phyloP scores from a whole-genome alignment of 1,140 invertebrate species.

The Centruroides vittatus region DNA sequence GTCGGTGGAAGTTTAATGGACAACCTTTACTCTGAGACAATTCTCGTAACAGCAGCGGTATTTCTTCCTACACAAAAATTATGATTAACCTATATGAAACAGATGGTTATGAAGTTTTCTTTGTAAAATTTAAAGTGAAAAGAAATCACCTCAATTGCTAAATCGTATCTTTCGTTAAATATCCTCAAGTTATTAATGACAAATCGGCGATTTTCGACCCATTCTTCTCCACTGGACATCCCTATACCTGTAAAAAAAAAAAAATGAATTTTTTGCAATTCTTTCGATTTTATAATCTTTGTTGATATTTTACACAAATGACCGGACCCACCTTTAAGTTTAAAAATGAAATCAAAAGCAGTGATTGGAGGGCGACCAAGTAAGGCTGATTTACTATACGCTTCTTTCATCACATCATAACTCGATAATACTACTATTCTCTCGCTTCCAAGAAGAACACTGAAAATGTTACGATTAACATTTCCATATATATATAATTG shows the following conservation, averaged over 20 bases:
- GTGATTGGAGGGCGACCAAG: too few relatives aligned
- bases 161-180: neutral
- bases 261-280: neutral
- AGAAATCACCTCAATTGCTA: neutral
- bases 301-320: too few relatives aligned
- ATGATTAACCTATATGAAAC: neutral
- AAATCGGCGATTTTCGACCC: neutral
- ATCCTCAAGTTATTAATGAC: neutral
- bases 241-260: neutral
- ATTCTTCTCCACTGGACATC: neutral
- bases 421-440: too few relatives aligned
- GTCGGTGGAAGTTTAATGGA: too few relatives aligned
- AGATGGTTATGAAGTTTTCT: neutral
- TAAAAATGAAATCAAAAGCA: too few relatives aligned
- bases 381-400: too few relatives aligned
- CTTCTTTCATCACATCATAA: too few relatives aligned
- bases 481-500: too few relatives aligned
- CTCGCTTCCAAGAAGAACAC: too few relatives aligned
- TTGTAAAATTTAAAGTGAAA: neutral
- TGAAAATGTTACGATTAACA: too few relatives aligned
- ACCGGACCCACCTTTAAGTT: too few relatives aligned
- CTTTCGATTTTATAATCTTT: too few relatives aligned
- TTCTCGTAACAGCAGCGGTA: slow-evolving; percentile 9
- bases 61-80: neutral
- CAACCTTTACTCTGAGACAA: slow-evolving; percentile 41